Evolutionary conservation across 2,113 vertebrate genomes (phyloP), one percentile per base, ranked within the genome.

Genomic region (Etheostoma cragini): DNA sequence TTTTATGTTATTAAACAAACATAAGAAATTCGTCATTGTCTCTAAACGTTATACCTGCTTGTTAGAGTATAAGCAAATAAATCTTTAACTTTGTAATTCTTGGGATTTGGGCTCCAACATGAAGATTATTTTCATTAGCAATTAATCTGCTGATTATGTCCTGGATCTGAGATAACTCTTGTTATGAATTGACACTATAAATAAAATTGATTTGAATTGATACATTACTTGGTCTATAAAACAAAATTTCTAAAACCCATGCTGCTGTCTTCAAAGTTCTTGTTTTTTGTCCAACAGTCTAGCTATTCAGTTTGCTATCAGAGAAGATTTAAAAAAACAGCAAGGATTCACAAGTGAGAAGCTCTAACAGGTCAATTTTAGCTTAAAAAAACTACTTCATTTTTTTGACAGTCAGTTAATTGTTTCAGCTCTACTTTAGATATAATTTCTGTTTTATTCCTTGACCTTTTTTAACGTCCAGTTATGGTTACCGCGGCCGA

Each of bases 401-500:
- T 38, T 38, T 38, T 1, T 38, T 38, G n/a, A 38, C 38, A 19
- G 1, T 24, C 0, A 6, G 8, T 67, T 3, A 1, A 6, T 60
- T 46, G 54, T 60, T 72, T 61, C 5, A 58, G 30, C 38, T 76
- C 11, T 35, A 4, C 38, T 47, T 62, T 69, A 30, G 42, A 49
- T 17, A 11, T 24, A 15, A 45, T n/a, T 79, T 33, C 12, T 6
- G 10, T 54, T 69, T 72, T n/a, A 38, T 77, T 83, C 84, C 95
- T 96, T 98, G 91, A 98, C 95, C 22, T 1, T 11, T 1, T 38
- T 50, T 6, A 38, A 54, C 54, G 0, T 21, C 1, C 86, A 99
- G 98, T 79, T 99, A 99, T 24, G 98, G 98, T 30, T 99, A 99
- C 73, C 93, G 98, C 12, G 98, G 98, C 5, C 96, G 98, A 15